Evolutionary conservation across 2,888 invertebrate species (phyloP), one percentile per base, ranked within the genome.

Genomic region (Ctenicera cuprea): DNA sequence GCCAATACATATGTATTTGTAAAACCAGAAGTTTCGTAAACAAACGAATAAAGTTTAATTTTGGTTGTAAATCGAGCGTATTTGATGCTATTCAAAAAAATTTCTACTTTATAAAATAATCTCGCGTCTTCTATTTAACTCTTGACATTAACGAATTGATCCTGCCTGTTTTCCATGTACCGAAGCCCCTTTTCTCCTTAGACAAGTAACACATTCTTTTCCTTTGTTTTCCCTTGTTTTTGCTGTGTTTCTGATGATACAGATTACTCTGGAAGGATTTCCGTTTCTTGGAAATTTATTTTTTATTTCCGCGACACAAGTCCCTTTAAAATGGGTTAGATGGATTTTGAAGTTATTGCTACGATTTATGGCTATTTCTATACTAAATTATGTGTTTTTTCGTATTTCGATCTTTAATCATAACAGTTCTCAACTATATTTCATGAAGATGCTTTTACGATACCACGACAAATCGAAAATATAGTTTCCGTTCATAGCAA

Each of bases 381-480:
- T 48, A 48, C 48, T 48, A 48, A 48, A 48, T 48, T 48, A 48
- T 48, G 20, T 48, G 48, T 48, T 48, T 48, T 38, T 48, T 48
- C 48, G 18, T 16, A 16, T 48, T 48, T 48, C 20, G 43, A 14
- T 16, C 48, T 48, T 48, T 48, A 48, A 48, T 48, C 48, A 48
- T 48, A 48, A 20, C 16, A 48, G 48, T 3, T 48, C 20, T 11
- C 48, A 20, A 20, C 3, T 48, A 48, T 16, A 48, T 48, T 48
- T 16, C 14, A 48, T 20, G 7, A 20, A 45, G 43, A n/a, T 14
- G 48, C 20, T 18, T 48, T 48, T 48, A 48, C 16, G 5, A 11
- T 48, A 48, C 20, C 48, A 11, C 20, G 8, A 48, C 18, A 48
- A 48, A 48, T 48, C 18, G 48, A 16, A 48, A 16, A 5, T 48